Percentiles rank a stretch among this genome's conserved stretches.
phyloP scores from a whole-genome alignment of 2,797 vertebrate genomes.

The Saxicola maurus region DNA sequence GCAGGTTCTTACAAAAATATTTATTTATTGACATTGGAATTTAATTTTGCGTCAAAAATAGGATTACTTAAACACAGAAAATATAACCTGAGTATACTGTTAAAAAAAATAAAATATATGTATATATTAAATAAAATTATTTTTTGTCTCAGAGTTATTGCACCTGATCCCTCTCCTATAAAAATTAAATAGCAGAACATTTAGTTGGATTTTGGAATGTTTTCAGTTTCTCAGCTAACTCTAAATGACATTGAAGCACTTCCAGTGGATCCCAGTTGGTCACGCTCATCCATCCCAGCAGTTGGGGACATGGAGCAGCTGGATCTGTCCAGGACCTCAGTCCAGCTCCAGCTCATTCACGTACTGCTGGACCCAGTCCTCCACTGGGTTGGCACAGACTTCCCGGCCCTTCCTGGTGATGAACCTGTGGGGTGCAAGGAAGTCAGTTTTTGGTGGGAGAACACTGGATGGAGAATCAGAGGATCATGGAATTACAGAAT shows the following conservation, averaged over 20 bases:
- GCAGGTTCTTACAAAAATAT: conserved; percentile 36
- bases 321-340: neutral
- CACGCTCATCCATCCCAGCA: accelerated
- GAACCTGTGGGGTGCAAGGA: conserved; percentile 24
- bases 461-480: neutral
- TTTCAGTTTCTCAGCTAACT: neutral
- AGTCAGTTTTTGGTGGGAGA: neutral
- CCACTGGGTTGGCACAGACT: neutral
- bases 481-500: neutral
- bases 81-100: neutral
- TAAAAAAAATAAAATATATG: neutral
- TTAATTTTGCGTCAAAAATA: neutral
- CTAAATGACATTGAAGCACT: neutral
- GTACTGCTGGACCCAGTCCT: conserved; percentile 30
- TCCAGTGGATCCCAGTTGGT: accelerated
- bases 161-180: neutral
- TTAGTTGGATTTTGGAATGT: neutral
- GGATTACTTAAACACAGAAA: neutral
- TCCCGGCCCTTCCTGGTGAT: neutral
- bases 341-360: neutral
- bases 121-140: neutral
- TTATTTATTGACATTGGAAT: conserved; percentile 4
- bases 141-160: neutral
- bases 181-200: neutral
- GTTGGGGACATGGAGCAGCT: accelerated